Evolutionary conservation across 2,888 invertebrate genomes (phyloP), one percentile per base, ranked within the genome.

Genomic region (Eristalis tenax): DNA sequence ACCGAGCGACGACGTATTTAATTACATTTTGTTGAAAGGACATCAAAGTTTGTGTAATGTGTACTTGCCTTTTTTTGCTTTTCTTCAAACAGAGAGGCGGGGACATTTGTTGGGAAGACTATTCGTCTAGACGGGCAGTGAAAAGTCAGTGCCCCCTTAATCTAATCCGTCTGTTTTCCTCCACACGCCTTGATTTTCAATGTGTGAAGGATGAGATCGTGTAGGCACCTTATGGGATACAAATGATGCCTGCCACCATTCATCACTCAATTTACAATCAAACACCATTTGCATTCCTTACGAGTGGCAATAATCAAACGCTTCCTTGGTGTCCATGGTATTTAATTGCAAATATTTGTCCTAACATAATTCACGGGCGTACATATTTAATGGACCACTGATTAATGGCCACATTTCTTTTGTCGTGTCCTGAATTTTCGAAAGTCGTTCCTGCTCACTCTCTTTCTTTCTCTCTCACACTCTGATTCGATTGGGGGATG

Each of bases 341-440:
- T 81, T 69, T 85, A 81, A 81, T 85, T 77, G 70, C 65, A 77
- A 69, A 81, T 81, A 85, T 85, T 85, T 81, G 73, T 74, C 68
- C 56, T 81, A 68, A 28, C 73, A 69, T 81, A 81, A 81, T 59
- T 85, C 84, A 77, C 76, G 68, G 56, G 10, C 81, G 23, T 57
- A 77, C 63, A 77, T 76, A 63, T 81, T 73, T 76, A 81, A 85
- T 85, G 85, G 57, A 57, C 68, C 63, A 69, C 71, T 85, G 85
- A 85, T 85, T 81, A 85, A 85, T 85, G 73, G 77, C 50, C 77
- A 81, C 81, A 85, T 73, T 76, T 35, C 35, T 50, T 18, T 50
- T n/a, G n/a, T 40, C 38, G 61, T 50, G 18, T 50, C 50, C 43
- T 43, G n/a, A n/a, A 43, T 50, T 18, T 38, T 38, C 38, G 38